These are phyloP conservation scores for Onychorhynchus coronatus DNA, from an alignment of 2,113 vertebrate genomes.

Conservation along the genomic window DNA sequence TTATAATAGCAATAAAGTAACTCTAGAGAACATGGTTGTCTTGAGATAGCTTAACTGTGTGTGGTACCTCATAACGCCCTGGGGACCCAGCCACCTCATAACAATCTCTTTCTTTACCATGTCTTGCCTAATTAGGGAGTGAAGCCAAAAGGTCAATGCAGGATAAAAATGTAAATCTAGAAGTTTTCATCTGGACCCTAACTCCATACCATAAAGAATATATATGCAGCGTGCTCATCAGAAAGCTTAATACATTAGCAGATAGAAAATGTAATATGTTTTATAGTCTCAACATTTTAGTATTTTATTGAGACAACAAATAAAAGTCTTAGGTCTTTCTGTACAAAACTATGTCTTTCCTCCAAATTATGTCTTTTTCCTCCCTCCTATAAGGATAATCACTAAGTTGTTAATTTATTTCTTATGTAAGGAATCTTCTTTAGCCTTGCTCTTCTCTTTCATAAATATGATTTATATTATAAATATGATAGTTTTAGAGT, in stretches of 20 bases:
- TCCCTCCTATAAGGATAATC: too few species aligned
- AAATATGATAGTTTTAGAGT: not conserved
- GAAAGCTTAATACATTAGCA: not conserved
- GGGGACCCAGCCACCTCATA: constrained; percentile 74
- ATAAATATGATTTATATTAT: not conserved
- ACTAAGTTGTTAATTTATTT: not conserved
- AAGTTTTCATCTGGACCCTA: constrained; percentile 77
- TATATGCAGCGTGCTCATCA: not conserved
- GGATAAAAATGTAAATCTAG: constrained; percentile 77
- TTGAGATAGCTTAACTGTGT: constrained; percentile 82
- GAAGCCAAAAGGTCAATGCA: constrained; percentile 79
- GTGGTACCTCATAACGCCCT: constrained; percentile 75
- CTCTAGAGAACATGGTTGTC: constrained; percentile 81
- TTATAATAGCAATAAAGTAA: constrained; percentile 85
- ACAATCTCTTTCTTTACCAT: constrained; percentile 74
- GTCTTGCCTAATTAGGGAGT: constrained; percentile 77
- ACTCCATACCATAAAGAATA: constrained; percentile 68
- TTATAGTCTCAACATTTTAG: constrained; percentile 27
- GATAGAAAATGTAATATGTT: constrained; percentile 10
- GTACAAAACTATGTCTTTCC: not conserved
- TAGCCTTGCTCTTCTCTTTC: not conserved
- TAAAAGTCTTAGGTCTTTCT: constrained; percentile 5
- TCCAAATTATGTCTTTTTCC: too few species aligned
- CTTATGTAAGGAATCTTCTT: not conserved
- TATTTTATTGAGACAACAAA: constrained; percentile 45